Evolutionary conservation across 2,113 vertebrate genomes (phyloP).

Genomic region (Cyphomyrus discorhynchus): DNA sequence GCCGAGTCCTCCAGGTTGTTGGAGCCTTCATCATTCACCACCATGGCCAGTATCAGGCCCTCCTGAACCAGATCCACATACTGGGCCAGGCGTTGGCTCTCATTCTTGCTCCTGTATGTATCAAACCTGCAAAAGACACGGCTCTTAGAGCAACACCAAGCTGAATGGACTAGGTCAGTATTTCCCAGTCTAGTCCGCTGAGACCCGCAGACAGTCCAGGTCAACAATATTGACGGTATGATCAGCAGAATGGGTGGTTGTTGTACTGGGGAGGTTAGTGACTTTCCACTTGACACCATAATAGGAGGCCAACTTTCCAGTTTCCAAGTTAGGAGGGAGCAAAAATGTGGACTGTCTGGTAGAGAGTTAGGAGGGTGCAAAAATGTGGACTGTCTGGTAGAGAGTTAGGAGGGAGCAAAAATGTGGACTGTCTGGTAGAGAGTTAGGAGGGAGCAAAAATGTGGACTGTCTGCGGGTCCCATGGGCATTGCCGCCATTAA

Average conservation of each 20-base stretch:
- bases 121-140: constrained; percentile 70
- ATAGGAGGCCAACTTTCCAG: too few relatives aligned
- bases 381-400: too few relatives aligned
- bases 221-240: background rate
- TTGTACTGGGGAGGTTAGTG: too few relatives aligned
- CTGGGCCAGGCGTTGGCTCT: constrained; percentile 75
- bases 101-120: constrained; percentile 81
- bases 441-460: background rate
- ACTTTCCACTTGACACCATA: too few relatives aligned
- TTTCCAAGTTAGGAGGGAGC: background rate
- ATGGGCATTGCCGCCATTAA: too few relatives aligned
- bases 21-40: constrained; percentile 93
- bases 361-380: background rate
- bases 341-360: background rate
- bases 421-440: background rate
- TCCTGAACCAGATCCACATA: constrained; percentile 64
- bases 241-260: too few relatives aligned
- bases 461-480: background rate
- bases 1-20: constrained; percentile 82
- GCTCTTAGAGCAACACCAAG: background rate
- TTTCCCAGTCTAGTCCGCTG: background rate
- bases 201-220: background rate
- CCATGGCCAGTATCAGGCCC: constrained; percentile 75
- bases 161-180: background rate
- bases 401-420: background rate